These are phyloP conservation scores for Polietes domitor DNA, from an alignment of 2,888 invertebrate species.

Conservation along the genomic window DNA sequence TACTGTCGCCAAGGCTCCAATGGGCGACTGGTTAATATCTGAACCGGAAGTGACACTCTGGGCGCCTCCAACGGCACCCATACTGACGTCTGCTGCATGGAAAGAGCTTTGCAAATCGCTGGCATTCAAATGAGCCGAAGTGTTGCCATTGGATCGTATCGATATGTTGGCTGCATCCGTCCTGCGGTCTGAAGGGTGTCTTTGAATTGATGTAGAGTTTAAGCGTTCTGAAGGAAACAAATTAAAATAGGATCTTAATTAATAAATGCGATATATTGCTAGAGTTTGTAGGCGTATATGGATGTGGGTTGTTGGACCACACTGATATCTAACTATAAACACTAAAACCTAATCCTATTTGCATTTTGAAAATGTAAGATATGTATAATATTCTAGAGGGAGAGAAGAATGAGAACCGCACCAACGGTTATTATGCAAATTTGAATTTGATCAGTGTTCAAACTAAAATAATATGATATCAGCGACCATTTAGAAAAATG, in stretches of 20 bases:
- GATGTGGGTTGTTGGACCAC: no score
- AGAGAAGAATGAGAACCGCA: no score
- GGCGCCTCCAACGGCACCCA: conserved; percentile 52
- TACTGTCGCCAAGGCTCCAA: conserved; percentile 62
- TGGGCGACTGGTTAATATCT: conserved; percentile 52
- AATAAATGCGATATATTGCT: background rate
- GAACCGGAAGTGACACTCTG: conserved; percentile 53
- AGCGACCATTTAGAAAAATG: no score
- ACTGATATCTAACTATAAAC: no score
- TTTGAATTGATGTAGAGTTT: conserved; percentile 78
- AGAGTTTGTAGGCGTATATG: no score
- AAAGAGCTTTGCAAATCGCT: conserved; percentile 75
- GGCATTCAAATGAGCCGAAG: conserved; percentile 67
- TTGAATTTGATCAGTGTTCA: no score
- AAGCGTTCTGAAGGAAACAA: conserved; percentile 75
- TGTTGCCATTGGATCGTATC: conserved; percentile 76
- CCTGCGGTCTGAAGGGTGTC: conserved; percentile 80
- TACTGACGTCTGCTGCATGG: conserved; percentile 69
- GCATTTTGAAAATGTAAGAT: no score
- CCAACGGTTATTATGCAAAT: no score
- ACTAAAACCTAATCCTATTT: no score
- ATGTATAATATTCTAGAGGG: no score
- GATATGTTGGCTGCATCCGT: conserved; percentile 78
- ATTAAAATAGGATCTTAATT: conserved; percentile 12
- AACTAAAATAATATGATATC: no score